Conservation (phyloP, 2,797 vertebrate genomes). For the Phoxinus dragarum region DNA sequence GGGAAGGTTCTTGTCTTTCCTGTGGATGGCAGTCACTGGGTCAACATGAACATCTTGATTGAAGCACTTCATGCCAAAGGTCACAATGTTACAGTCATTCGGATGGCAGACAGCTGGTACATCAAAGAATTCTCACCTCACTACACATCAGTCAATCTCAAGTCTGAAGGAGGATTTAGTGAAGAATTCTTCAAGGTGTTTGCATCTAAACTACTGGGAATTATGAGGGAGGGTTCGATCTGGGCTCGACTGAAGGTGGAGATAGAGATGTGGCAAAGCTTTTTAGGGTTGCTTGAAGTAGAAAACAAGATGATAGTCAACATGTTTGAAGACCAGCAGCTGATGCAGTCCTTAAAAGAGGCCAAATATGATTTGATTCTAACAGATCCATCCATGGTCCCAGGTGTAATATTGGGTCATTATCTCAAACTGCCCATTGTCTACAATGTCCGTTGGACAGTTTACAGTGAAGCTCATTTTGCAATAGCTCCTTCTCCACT, state of each 20-base stretch:
- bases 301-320: constrained; percentile 7
- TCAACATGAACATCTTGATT: constrained; percentile 65
- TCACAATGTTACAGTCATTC: constrained; percentile 62
- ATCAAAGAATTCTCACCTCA: constrained; percentile 56
- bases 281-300: not conserved
- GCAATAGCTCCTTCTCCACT: constrained; percentile 50
- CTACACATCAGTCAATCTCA: constrained; percentile 56
- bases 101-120: constrained; percentile 58
- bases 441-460: constrained; percentile 51
- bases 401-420: constrained; percentile 40
- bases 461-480: constrained; percentile 50
- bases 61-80: constrained; percentile 60
- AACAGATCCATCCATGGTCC: constrained; percentile 34
- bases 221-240: not conserved
- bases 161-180: constrained; percentile 7
- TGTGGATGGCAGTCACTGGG: constrained; percentile 67
- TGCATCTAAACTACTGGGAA: not conserved
- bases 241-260: constrained; percentile 30
- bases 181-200: not conserved
- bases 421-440: constrained; percentile 52
- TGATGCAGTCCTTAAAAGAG: constrained; percentile 33
- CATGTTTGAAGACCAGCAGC: constrained; percentile 47
- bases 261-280: constrained; percentile 11
- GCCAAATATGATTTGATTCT: constrained; percentile 52
- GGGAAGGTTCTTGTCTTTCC: constrained; percentile 63